phyloP scores from a whole-genome alignment of 2,888 invertebrate species.

The Taenaris catops region DNA sequence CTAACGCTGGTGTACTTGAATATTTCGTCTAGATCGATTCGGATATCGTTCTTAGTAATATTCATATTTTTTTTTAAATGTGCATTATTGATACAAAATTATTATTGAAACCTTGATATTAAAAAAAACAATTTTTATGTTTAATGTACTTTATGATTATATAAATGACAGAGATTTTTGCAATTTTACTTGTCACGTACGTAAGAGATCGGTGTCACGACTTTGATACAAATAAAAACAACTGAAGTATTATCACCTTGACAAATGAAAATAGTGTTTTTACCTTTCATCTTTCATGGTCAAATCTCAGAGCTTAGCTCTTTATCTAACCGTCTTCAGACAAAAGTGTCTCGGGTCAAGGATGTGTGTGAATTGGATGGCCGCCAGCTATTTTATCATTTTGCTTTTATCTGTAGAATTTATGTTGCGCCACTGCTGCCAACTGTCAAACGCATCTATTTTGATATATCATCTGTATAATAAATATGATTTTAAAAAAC shows the following conservation, averaged over 20 bases:
- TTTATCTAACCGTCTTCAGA: constrained; percentile 23
- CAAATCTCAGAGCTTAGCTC: constrained; percentile 26
- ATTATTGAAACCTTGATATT: no score
- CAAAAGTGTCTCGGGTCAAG: constrained; percentile 44
- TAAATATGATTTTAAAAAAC: neutral
- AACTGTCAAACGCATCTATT: constrained; percentile 16
- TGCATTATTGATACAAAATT: no score
- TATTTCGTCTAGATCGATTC: no score
- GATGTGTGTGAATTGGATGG: constrained; percentile 36
- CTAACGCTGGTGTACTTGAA: no score
- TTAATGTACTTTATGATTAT: neutral
- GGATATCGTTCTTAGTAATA: no score
- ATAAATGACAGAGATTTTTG: no score
- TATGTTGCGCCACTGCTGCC: constrained; percentile 16
- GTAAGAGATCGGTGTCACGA: constrained; percentile 11
- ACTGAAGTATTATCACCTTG: constrained; percentile 24
- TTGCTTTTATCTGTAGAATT: constrained; percentile 21
- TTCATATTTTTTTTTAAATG: neutral
- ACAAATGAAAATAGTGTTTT: constrained; percentile 30
- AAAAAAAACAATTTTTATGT: neutral
- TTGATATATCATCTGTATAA: constrained; percentile 12
- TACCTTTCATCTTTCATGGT: constrained; percentile 28
- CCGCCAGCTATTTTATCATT: constrained; percentile 33
- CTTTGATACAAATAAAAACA: constrained; percentile 14
- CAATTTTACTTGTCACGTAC: constrained; percentile 1